Evolutionary conservation across 2,888 invertebrate genomes (phyloP), one percentile per base, ranked within the genome.

Genomic region (Gastracanthus pulcherrimus): DNA sequence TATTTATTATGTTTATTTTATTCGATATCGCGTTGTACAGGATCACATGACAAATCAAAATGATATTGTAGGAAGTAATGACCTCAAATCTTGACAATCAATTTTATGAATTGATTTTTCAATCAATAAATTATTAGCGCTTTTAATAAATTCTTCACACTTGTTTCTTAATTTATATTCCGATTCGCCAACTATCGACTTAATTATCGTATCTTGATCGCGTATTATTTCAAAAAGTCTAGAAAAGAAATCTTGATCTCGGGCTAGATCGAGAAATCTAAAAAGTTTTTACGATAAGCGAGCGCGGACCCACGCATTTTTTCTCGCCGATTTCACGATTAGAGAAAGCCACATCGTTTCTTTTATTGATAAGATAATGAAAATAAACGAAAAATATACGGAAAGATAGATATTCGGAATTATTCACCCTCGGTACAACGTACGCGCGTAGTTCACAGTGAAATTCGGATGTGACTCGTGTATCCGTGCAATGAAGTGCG

Each of bases 341-440:
- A 84, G 81, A 84, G 81, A 86, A 84, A 85, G 83, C 82, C 79
- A 66, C 80, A 60, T 74, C 77, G 81, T 80, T 80, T 71, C 48
- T 78, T 31, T 51, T 48, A 48, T 31, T 76, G 89, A 89, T 89
- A 89, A 89, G 89, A 89, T 89, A 89, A 86, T 80, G 80, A 64
- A 81, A 83, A 82, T n/a, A 77, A 76, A 45, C 51, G 80, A 81
- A 79, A 84, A 83, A 69, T 74, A 82, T 79, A 71, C 71, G 72
- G 74, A 85, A 85, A 84, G 82, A 83, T 83, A 79, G 78, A 55
- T 55, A 55, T 70, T 71, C 29, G 38, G 16, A 51, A n/a, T 70
- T 64, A 51, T 64, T 71, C 23, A 13, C 31, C 16, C n/a, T 51
- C 29, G 38, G 62, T n/a, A 23, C 51, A 7, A 51, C 62, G 38